Base-by-base conservation (phyloP, 2,797 vertebrate species). In the Enteromius thamalakanensis region DNA sequence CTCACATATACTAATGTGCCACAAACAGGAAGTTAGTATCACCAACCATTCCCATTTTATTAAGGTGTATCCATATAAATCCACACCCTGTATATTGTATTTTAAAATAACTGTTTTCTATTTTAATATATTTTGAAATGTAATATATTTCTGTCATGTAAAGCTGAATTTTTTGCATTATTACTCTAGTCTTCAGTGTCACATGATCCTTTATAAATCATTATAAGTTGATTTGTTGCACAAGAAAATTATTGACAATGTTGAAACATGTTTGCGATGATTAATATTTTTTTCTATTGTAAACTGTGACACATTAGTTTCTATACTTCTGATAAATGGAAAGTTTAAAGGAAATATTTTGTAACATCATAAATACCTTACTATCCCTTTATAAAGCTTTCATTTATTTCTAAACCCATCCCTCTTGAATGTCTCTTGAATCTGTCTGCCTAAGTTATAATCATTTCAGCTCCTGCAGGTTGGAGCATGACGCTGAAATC, bases 381-480 rank as follows among this genome's bases (percentile, higher is more conserved):
- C 45, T n/a, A 19, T 68, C 65, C 37, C 9, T 34, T 17, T 60
- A 64, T 17, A 32, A 15, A 17, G 14, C 49, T 23, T 53, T 74
- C 3, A 51, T 69, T 81, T 40, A n/a, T 51, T 80, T 76, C 51
- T 29, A 58, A 78, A 76, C 23, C 29, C 34, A 21, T 64, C 29
- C 17, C 9, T 34, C 72, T n/a, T n/a, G n/a, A n/a, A n/a, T 85
- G 80, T 81, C 70, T 80, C 84, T 79, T 47, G 65, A 83, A 89
- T 89, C 88, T 82, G 81, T 81, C 76, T 84, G 86, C 81, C 71
- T 80, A 82, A 91, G 86, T 90, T 76, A 88, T 80, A 80, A 60
- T 91, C 87, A 88, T 86, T 80, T 82, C 53, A 47, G 58, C 79
- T 88, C 65, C 40, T 87, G 85, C 91, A 93, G 91, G 91, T 92